A percentile compares a stretch with the other conserved stretches of the same genome.
Evolutionary conservation across 2,113 vertebrate species (phyloP).

Genomic region (Notothenia rossii): DNA sequence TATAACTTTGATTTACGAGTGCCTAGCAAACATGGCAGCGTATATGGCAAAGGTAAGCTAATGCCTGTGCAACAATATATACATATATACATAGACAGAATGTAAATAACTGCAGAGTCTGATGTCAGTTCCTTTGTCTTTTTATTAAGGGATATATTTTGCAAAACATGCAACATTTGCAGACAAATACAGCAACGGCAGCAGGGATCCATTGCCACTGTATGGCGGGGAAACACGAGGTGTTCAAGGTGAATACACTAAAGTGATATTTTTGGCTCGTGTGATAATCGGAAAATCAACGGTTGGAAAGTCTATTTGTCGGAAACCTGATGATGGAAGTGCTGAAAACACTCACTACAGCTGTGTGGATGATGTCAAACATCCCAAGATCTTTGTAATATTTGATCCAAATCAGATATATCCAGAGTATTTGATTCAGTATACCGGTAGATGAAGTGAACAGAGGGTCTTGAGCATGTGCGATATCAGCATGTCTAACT

Average conservation of each 20-base stretch:
- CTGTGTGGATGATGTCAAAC: slow-evolving; percentile 85
- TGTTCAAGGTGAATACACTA: not conserved
- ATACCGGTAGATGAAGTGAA: slow-evolving; percentile 69
- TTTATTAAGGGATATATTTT: slow-evolving; percentile 89
- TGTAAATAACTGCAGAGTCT: not conserved
- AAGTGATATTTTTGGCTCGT: slow-evolving; percentile 88
- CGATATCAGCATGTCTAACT: not conserved
- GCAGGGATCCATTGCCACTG: slow-evolving; percentile 44
- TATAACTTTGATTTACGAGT: slow-evolving; percentile 92
- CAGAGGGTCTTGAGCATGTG: not conserved
- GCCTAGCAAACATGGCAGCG: slow-evolving; percentile 77
- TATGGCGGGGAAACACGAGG: not conserved
- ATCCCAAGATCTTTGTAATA: slow-evolving; percentile 88
- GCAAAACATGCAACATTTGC: slow-evolving; percentile 85
- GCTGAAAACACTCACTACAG: slow-evolving; percentile 86
- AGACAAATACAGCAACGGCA: slow-evolving; percentile 83
- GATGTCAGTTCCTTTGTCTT: slow-evolving; percentile 1
- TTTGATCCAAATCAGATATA: slow-evolving; percentile 93
- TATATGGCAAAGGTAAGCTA: slow-evolving; percentile 87
- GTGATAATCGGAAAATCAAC: slow-evolving; percentile 88
- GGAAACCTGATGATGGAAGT: slow-evolving; percentile 85
- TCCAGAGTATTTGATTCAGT: slow-evolving; percentile 92
- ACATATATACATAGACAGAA: not conserved
- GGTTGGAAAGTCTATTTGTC: slow-evolving; percentile 75
- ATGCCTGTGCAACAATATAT: not conserved